phyloP scores from a whole-genome alignment of 2,888 invertebrate genomes.

The Flexamia atlantica region DNA sequence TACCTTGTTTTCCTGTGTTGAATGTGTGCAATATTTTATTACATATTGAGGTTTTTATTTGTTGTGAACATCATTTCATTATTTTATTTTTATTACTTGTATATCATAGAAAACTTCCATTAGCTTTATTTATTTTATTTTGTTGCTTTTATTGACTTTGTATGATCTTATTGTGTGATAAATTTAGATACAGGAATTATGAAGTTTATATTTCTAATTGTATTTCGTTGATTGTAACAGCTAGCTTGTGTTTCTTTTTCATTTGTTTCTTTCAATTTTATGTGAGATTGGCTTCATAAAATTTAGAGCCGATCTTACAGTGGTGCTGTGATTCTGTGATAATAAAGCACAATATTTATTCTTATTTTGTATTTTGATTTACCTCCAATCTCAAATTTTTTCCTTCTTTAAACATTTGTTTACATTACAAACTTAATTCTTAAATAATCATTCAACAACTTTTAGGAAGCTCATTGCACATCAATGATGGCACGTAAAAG shows the following conservation, averaged over 20 bases:
- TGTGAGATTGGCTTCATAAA: background rate
- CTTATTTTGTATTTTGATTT: too few relatives aligned
- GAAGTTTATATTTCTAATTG: background rate
- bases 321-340: conserved; percentile 24
- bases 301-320: background rate
- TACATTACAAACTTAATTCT: too few relatives aligned
- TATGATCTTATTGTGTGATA: background rate
- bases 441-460: too few relatives aligned
- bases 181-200: background rate
- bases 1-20: background rate
- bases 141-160: background rate
- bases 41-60: background rate
- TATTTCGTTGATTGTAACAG: background rate
- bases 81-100: background rate
- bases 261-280: background rate
- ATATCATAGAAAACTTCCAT: background rate
- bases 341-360: conserved; percentile 26
- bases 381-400: too few relatives aligned
- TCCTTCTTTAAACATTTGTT: too few relatives aligned
- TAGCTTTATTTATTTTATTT: background rate
- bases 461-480: too few relatives aligned
- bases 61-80: background rate
- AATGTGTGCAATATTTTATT: conserved; percentile 5
- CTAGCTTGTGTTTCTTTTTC: background rate
- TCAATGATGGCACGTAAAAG: too few relatives aligned